Evolutionary conservation across 2,797 vertebrate genomes (phyloP).

Genomic region (Periparus ater): DNA sequence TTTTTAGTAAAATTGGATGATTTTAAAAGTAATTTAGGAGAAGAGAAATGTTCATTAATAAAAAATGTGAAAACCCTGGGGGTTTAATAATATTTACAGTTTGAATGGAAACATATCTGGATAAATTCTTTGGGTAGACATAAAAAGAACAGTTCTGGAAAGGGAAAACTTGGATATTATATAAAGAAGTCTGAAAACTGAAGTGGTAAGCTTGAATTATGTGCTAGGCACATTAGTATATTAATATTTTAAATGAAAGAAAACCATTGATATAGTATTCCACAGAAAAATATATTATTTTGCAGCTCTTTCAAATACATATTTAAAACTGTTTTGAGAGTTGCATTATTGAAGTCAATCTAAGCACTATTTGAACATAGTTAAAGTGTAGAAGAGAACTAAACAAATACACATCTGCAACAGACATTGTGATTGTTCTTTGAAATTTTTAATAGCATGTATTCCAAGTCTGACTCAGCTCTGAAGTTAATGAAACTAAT

Average conservation of each 20-base stretch:
- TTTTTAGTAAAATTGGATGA: background rate
- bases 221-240: background rate
- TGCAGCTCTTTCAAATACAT: background rate
- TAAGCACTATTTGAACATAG: background rate
- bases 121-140: background rate
- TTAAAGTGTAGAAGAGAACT: background rate
- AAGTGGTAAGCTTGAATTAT: background rate
- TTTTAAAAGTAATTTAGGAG: background rate
- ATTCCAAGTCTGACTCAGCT: background rate
- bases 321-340: background rate
- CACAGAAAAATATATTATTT: background rate
- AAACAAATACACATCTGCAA: background rate
- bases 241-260: background rate
- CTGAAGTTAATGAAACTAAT: background rate
- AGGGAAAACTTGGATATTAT: background rate
- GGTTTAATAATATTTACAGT: background rate
- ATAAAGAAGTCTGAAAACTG: background rate
- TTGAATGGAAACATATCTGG: background rate
- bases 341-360: background rate
- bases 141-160: background rate
- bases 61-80: background rate
- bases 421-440: background rate
- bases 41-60: background rate
- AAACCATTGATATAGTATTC: background rate
- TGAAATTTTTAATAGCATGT: background rate